Base-by-base conservation (phyloP, 2,113 vertebrate species). In the Phodopus roborovskii region DNA sequence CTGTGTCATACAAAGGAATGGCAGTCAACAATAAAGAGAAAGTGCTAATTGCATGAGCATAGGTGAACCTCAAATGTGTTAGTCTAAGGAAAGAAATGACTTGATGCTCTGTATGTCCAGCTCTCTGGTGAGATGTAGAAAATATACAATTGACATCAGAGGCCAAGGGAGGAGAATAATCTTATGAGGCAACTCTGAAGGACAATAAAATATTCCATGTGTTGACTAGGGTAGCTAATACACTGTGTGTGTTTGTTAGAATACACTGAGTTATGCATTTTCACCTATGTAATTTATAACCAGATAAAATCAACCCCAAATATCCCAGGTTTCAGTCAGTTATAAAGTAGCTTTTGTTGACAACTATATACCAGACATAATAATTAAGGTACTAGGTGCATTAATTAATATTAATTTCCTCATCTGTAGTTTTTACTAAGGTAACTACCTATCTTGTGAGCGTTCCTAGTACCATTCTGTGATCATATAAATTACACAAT, bases 301-400 rank as follows among this genome's bases (percentile, higher is more conserved):
- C 56, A 53, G 60, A 71, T 91, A 95, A 91, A 84, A 45, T 17
- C 22, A 28, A 88, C 13, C 7, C 3, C 24, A 24, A 87, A 83
- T 45, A 36, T 15, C 5, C 75, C 39, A 33, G 20, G 22, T 88
- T 74, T 85, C 74, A 60, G 10, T 70, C 8, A 74, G 30, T 74
- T 33, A 36, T 50, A 68, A 78, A 20, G 62, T 4, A 88, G 56
- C 9, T 60, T 78, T 45, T 81, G 24, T 91, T 79, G 22, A 85
- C 10, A 92, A 4, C 22, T 75, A 50, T 33, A 74, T 30, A 62
- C 77, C 3, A 75, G 15, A 92, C 24, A n/a, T 20, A 16, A 77
- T 94, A 91, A 79, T n/a, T 39, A 88, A 84, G 45, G 90, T 24
- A 48, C 73, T 82, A 64, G 92, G 82, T 86, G 8, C 15, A 87